These are phyloP conservation scores for Pelagia noctiluca DNA, from an alignment of 30 jellyfish, hydroid and myxozoan species.

Conservation along the genomic window DNA sequence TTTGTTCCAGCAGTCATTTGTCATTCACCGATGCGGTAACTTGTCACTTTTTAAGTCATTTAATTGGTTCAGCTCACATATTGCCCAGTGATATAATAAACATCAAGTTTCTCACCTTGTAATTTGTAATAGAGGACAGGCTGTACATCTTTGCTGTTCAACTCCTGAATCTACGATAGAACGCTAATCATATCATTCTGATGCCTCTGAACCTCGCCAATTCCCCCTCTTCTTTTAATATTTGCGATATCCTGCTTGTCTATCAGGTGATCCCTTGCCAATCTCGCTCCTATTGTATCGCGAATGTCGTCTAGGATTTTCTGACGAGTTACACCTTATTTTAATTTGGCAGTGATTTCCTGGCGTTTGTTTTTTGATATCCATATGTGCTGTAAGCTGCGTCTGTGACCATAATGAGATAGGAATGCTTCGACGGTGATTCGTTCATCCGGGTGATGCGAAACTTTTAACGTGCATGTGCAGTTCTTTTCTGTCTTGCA, in stretches of 20 bases:
- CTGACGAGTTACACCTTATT: slow-evolving; percentile 36
- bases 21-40: too few relatives aligned
- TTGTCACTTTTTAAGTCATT: too few relatives aligned
- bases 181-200: slow-evolving; percentile 21
- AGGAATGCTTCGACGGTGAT: slow-evolving; percentile 30
- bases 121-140: slow-evolving; percentile 18
- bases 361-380: slow-evolving; percentile 32
- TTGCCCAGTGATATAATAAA: too few relatives aligned
- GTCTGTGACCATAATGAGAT: slow-evolving; percentile 44
- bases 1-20: too few relatives aligned
- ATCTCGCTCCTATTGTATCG: slow-evolving; percentile 2
- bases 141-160: background rate
- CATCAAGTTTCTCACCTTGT: slow-evolving; percentile 17
- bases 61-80: too few relatives aligned
- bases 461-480: too few relatives aligned
- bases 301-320: slow-evolving; percentile 29
- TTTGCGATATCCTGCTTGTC: slow-evolving; percentile 58
- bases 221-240: slow-evolving; percentile 19
- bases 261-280: slow-evolving; percentile 9
- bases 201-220: slow-evolving; percentile 41
- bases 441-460: slow-evolving; percentile 5
- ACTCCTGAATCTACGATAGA: slow-evolving; percentile 18
- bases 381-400: slow-evolving; percentile 25
- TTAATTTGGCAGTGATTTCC: slow-evolving; percentile 30
- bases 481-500: background rate